A percentile compares a stretch with the other conserved stretches of the same genome.
phyloP scores from a whole-genome alignment of 1,140 invertebrate species.

The Colletes latitarsis region DNA sequence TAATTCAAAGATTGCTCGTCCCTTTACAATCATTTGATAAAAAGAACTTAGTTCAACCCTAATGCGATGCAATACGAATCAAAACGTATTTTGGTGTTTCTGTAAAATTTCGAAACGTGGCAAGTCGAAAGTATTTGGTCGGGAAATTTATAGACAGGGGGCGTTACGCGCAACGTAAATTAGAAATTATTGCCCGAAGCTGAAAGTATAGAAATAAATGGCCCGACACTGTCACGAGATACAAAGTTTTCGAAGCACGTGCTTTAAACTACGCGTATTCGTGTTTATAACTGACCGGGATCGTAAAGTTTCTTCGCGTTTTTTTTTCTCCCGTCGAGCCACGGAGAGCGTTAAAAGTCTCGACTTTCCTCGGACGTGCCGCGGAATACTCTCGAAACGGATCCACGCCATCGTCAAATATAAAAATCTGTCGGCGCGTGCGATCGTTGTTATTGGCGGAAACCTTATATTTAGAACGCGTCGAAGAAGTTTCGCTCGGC shows the following conservation, averaged over 20 bases:
- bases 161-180: not conserved
- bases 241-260: not conserved
- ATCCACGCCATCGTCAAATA: not conserved
- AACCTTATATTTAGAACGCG: slow-evolving; percentile 23
- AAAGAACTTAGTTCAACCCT: no score
- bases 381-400: not conserved
- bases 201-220: not conserved
- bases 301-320: not conserved
- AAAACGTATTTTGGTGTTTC: no score
- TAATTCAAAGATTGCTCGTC: not conserved
- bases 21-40: no score
- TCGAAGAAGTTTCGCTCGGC: slow-evolving; percentile 1
- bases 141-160: no score
- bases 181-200: not conserved
- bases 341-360: not conserved
- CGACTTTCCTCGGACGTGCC: not conserved
- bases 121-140: no score
- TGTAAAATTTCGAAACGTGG: no score
- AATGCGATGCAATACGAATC: no score
- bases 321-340: not conserved
- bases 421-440: slow-evolving; percentile 14
- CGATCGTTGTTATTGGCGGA: slow-evolving; percentile 10
- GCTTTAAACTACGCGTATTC: not conserved
- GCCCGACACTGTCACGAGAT: not conserved
- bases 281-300: not conserved